These are phyloP conservation scores for Actinia equina DNA, from an alignment of 64 coral and sea anemone genomes.

Conservation along the genomic window DNA sequence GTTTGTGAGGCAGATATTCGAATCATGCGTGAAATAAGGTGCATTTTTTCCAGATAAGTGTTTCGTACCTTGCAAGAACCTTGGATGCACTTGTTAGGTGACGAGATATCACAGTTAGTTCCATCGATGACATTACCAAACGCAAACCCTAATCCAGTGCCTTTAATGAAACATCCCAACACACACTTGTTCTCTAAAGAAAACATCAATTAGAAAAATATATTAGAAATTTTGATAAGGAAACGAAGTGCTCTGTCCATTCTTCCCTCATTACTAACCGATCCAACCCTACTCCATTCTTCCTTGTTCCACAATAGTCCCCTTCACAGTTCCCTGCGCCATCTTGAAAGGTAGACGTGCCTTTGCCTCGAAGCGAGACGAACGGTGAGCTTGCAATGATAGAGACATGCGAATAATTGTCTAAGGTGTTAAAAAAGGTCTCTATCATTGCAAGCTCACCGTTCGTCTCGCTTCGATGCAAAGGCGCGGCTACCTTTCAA, in stretches of 20 bases:
- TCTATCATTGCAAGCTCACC: too few relatives aligned
- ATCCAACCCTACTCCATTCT: not conserved
- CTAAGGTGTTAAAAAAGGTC: too few relatives aligned
- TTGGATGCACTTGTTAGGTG: conserved; percentile 78
- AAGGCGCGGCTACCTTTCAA: too few relatives aligned
- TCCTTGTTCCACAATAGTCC: too few relatives aligned
- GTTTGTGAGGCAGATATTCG: too few relatives aligned
- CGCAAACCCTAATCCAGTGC: conserved; percentile 86
- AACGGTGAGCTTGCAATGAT: too few relatives aligned
- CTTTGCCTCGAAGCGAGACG: too few relatives aligned
- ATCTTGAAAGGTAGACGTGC: too few relatives aligned
- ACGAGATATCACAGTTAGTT: conserved; percentile 70
- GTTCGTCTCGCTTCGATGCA: too few relatives aligned
- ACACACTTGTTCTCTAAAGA: conserved; percentile 78
- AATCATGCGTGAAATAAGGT: too few relatives aligned
- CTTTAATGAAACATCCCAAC: conserved; percentile 94
- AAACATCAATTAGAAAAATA: not conserved
- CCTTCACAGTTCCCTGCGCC: too few relatives aligned
- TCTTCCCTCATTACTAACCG: not conserved
- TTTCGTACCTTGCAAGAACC: conserved; percentile 79
- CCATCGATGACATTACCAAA: conserved; percentile 98
- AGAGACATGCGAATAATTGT: too few relatives aligned
- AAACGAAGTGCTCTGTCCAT: not conserved
- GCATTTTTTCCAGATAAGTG: not conserved
- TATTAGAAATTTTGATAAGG: not conserved